Evolutionary conservation across 2,797 vertebrate species (phyloP), one percentile per base, ranked within the genome.

Genomic region (Cossypha dichroa): DNA sequence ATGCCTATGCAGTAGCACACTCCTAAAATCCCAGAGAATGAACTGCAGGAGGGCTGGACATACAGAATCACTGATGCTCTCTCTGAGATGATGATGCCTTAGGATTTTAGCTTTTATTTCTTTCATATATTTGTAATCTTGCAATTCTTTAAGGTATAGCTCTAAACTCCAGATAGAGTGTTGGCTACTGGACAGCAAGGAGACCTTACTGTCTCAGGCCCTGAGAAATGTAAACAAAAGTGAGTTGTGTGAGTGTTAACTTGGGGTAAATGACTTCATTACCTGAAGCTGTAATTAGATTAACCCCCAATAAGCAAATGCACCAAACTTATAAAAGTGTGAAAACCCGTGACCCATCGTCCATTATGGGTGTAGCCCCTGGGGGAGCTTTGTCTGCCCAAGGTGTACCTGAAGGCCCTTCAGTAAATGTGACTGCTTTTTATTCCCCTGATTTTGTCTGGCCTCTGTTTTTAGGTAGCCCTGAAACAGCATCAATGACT

Each of bases 271-370:
- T 14, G 0, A 51, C 18, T 41, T 76, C 23, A 33, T 62, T 76
- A 17, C 31, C 58, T 33, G 46, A 40, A 62, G 23, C 19, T 76
- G 36, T 41, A 33, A 34, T 14, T 51, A 31, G 25, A 22, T 62
- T 62, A 3, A 62, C 2, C 23, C 34, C 46, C 36, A 62, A 9
- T 33, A 22, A 22, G 15, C 11, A 62, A 76, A 62, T 15, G 8
- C 6, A 22, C 25, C 19, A 34, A 52, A 18, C 19, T 63, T 34
- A 23, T 2, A 22, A 22, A 76, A 33, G 4, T 33, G 7, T 63
- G 46, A 29, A 34, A 62, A 62, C 7, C 46, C 1, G 2, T 26
- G 56, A 60, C 18, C 34, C 14, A 6, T 29, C 0, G 0, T 43
- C 19, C 31, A 29, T 63, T 43, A 34, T 76, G 19, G 25, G 15